Percentiles rank a stretch among this genome's conserved stretches.
phyloP scores from a whole-genome alignment of 2,113 vertebrate genomes.

The Gambusia affinis region DNA sequence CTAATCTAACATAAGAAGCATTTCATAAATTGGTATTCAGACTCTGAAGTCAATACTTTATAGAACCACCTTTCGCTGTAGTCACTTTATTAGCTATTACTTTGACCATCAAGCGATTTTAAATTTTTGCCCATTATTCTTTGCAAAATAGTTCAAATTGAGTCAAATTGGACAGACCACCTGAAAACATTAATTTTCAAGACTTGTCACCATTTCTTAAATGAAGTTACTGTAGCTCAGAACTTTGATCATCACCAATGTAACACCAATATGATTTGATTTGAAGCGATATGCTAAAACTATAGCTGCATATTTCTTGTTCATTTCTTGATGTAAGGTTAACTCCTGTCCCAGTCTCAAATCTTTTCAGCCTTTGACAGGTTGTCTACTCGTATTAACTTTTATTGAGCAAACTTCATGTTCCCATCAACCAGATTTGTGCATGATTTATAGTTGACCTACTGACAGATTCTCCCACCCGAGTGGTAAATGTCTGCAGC shows the following conservation, averaged over 20 bases:
- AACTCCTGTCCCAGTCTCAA: background rate
- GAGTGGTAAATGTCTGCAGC: background rate
- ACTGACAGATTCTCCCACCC: background rate
- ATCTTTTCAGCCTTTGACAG: background rate
- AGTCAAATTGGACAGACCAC: background rate
- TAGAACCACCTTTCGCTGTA: too few species aligned
- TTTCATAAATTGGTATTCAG: background rate
- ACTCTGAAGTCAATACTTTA: background rate
- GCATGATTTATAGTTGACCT: background rate
- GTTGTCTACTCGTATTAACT: background rate
- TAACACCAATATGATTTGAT: background rate
- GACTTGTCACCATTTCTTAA: background rate
- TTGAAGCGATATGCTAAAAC: background rate
- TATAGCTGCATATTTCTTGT: background rate
- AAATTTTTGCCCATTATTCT: background rate
- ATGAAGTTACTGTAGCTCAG: background rate
- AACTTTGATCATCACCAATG: background rate
- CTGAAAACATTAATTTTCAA: background rate
- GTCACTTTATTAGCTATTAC: background rate
- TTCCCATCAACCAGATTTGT: background rate
- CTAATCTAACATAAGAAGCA: too few species aligned
- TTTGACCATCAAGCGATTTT: background rate
- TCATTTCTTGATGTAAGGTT: background rate
- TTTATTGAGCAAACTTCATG: background rate
- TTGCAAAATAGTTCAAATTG: background rate